These are phyloP conservation scores for Gasteruption jaculator DNA, from an alignment of 2,888 invertebrate genomes.

Conservation along the genomic window DNA sequence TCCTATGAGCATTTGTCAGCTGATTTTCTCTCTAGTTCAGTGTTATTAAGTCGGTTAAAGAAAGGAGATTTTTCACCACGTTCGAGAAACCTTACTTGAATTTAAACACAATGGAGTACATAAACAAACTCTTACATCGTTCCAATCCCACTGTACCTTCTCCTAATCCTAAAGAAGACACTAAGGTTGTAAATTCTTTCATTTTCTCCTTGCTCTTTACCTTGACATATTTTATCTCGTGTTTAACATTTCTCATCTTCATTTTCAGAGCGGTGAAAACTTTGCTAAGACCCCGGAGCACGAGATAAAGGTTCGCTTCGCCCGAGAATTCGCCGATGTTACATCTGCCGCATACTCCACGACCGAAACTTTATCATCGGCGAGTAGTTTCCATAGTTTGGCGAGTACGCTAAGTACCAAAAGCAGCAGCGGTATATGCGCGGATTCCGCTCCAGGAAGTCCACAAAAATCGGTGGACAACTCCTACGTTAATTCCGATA, in stretches of 20 bases:
- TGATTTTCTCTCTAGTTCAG: conserved; percentile 20
- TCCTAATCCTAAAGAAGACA: conserved; percentile 27
- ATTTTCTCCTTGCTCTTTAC: not conserved
- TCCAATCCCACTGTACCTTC: conserved; percentile 24
- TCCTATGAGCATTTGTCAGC: conserved; percentile 24
- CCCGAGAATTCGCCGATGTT: conserved; percentile 40
- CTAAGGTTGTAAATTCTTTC: not conserved
- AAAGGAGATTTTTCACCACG: not conserved
- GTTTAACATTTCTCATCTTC: not conserved
- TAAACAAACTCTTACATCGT: conserved; percentile 36
- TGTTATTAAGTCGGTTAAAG: too few relatives aligned
- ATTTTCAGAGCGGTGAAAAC: conserved; percentile 26
- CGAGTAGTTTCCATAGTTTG: conserved; percentile 43
- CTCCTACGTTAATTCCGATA: conserved; percentile 33
- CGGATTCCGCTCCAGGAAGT: conserved; percentile 25
- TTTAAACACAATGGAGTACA: conserved; percentile 33
- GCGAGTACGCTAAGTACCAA: conserved; percentile 37
- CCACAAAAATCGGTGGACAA: conserved; percentile 26
- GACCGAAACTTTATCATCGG: conserved; percentile 37
- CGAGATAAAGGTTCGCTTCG: conserved; percentile 42
- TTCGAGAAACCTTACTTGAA: not conserved
- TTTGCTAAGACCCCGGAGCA: conserved; percentile 29
- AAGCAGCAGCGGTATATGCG: conserved; percentile 35
- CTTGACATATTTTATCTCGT: not conserved
- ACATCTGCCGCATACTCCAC: conserved; percentile 12